Percentiles rank a stretch among this genome's conserved stretches.
Evolutionary conservation across 2,113 vertebrate species (phyloP).

Genomic region (Gallinago undulata): DNA sequence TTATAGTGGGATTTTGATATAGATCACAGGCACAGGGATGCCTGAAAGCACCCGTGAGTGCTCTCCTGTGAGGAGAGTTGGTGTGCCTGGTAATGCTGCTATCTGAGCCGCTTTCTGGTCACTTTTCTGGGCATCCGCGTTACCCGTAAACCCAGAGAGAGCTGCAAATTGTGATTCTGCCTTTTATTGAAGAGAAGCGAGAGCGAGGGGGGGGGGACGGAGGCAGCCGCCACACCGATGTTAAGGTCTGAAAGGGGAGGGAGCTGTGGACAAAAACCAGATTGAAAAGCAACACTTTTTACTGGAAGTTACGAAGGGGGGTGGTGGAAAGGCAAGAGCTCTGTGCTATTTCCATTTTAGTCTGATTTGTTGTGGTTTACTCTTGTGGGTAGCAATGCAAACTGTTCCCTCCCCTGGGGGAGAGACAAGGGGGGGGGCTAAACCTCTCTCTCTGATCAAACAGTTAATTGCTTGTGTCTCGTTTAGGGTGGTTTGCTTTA

Average conservation of each 20-base stretch:
- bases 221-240: accelerated
- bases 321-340: background rate
- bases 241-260: background rate
- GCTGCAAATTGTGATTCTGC: background rate
- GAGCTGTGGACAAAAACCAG: accelerated
- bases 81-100: accelerated
- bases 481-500: accelerated
- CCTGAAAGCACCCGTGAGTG: accelerated
- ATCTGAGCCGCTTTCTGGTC: accelerated
- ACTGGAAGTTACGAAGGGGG: background rate
- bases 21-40: background rate
- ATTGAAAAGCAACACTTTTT: accelerated
- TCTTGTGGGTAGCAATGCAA: background rate
- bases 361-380: background rate
- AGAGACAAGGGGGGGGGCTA: background rate
- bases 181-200: background rate
- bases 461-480: too few species aligned
- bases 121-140: accelerated
- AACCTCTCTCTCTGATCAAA: background rate
- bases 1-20: accelerated
- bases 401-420: background rate
- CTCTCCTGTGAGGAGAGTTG: accelerated
- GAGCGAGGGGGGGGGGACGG: background rate
- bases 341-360: accelerated
- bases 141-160: accelerated